A percentile compares a stretch with the other conserved stretches of the same genome.
These are phyloP conservation scores for Ormyrus labotus DNA, from an alignment of 2,888 invertebrate species.

Conservation along the genomic window DNA sequence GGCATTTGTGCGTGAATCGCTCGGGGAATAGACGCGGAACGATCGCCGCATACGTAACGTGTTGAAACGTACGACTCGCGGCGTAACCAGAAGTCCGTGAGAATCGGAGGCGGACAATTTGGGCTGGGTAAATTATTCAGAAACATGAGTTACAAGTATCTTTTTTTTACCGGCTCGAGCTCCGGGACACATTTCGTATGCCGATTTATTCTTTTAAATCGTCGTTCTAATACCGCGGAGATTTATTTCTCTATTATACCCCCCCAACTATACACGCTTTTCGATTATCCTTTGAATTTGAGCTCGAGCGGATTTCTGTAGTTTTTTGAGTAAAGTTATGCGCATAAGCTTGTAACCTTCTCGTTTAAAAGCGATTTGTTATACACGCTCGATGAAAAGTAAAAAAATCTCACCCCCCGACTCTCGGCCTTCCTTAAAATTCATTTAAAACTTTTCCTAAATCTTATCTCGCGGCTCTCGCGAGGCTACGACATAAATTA, in stretches of 20 bases:
- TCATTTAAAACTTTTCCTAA: no score
- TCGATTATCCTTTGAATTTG: not conserved
- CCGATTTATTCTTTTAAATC: slow-evolving; percentile 20
- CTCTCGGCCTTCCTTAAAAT: no score
- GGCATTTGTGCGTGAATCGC: slow-evolving; percentile 40
- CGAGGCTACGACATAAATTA: no score
- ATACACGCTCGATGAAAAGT: no score
- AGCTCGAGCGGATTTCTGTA: no score
- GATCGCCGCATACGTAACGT: slow-evolving; percentile 50
- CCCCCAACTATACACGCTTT: not conserved
- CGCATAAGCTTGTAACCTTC: no score
- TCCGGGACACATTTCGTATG: not conserved
- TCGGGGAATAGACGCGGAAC: slow-evolving; percentile 34
- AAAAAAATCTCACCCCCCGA: no score
- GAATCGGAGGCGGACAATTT: slow-evolving; percentile 40
- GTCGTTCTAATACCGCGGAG: slow-evolving; percentile 23
- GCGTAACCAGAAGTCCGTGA: slow-evolving; percentile 44
- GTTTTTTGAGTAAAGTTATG: no score
- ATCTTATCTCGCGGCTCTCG: no score
- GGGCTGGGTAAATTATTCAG: slow-evolving; percentile 23
- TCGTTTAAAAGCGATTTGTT: no score
- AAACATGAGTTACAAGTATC: slow-evolving; percentile 44
- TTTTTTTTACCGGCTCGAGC: not conserved
- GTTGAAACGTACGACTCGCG: slow-evolving; percentile 20
- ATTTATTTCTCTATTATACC: slow-evolving; percentile 23